These are phyloP conservation scores for Onychomys leucogaster DNA, from an alignment of 2,797 vertebrate genomes.

Conservation along the genomic window DNA sequence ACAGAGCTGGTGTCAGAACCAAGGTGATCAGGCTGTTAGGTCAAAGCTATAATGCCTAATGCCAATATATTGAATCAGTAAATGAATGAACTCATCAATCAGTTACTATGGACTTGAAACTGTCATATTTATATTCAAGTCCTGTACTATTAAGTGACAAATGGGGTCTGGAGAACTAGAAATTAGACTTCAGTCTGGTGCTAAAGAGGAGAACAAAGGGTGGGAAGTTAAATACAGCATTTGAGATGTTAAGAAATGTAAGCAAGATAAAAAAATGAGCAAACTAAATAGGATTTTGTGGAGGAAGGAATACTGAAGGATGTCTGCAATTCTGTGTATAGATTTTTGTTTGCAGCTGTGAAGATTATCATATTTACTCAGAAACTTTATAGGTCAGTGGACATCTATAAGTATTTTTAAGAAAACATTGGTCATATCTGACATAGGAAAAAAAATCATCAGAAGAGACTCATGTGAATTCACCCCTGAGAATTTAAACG, in stretches of 20 bases:
- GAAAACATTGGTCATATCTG: conserved; percentile 66
- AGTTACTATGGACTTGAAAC: neutral
- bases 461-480: conserved; percentile 65
- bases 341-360: conserved; percentile 3
- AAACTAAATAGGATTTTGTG: neutral
- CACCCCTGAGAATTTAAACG: conserved; percentile 67
- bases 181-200: neutral
- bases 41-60: neutral
- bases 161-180: neutral
- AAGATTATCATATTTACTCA: conserved; percentile 38
- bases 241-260: conserved; percentile 17
- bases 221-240: neutral
- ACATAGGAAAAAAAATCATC: conserved; percentile 65
- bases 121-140: conserved; percentile 13
- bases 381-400: conserved; percentile 33
- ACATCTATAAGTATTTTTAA: conserved; percentile 54
- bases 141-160: neutral
- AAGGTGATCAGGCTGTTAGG: neutral
- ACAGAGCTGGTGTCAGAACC: neutral
- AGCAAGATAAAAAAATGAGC: neutral
- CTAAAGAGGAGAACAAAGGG: conserved; percentile 5
- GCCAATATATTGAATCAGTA: neutral
- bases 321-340: neutral
- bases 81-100: neutral
- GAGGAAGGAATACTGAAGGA: neutral